Base-by-base conservation (phyloP, 2,888 invertebrate genomes). In the Pomacea canaliculata region DNA sequence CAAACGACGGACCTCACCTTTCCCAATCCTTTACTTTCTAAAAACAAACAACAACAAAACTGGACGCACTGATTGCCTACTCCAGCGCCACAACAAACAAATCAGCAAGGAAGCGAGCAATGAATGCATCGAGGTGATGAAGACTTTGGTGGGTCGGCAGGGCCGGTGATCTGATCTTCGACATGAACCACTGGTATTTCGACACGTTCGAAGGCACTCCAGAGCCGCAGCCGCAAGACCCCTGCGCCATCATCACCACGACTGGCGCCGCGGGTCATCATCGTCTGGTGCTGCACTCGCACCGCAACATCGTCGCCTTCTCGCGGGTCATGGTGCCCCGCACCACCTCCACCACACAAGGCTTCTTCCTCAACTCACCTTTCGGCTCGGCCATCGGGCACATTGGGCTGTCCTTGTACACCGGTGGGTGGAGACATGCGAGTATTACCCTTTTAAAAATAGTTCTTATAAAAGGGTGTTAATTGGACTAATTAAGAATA, bases 251-350 rank as follows among this genome's bases (percentile, higher is more conserved):
- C 46, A 16, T 74, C 18, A 37, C 27, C 23, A 63, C 74, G 16
- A n/a, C 62, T 8, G 74, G 74, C 56, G 18, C 10, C 10, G 49
- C 62, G 23, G 74, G 51, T 19, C 60, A 59, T 12, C 69, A 67
- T 9, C 68, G 49, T 27, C 74, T 74, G 74, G 74, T 69, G 62
- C 23, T 69, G 49, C 74, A 74, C 59, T 60, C 69, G 23, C 74
- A 74, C 62, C 59, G 51, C 68, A 69, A 48, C 60, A 27, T 74
- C 13, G 63, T 74, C 48, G 74, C 74, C 49, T 68, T 49, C 69
- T 74, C 74, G 51, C 59, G 62, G 69, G 27, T 69, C 49, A n/a
- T 74, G 68, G 46, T 63, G 48, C 74, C 74, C 46, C 12, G 49
- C 10, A 62, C 69, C 7, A 62, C 69, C 62, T 46, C 69, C 27